Evolutionary conservation across 1,140 invertebrate genomes (phyloP).

Genomic region (Aplysia californica): DNA sequence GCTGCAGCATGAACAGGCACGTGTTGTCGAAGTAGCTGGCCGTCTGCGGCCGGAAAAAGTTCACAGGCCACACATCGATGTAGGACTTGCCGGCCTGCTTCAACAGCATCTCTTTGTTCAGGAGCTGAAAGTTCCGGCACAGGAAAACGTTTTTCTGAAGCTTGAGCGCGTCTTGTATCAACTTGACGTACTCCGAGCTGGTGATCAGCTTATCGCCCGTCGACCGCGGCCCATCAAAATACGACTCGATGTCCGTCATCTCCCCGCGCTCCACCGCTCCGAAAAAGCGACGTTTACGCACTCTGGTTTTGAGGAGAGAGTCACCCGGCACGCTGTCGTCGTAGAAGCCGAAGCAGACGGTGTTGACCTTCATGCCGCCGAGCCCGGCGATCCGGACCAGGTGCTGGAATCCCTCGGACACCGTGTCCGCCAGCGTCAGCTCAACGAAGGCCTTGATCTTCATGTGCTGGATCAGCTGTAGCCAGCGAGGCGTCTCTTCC

Average conservation of each 20-base stretch:
- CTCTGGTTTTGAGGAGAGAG: slow-evolving; percentile 39
- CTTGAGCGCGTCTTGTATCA: slow-evolving; percentile 85
- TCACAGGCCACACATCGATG: slow-evolving; percentile 95
- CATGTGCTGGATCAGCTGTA: slow-evolving; percentile 84
- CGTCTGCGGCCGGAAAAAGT: slow-evolving; percentile 65
- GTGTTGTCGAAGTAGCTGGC: slow-evolving; percentile 75
- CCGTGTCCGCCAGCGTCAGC: slow-evolving; percentile 85
- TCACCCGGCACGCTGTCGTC: slow-evolving; percentile 60
- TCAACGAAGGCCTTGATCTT: slow-evolving; percentile 98
- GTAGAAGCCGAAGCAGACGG: slow-evolving; percentile 87
- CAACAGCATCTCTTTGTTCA: slow-evolving; percentile 73
- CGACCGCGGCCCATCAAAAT: slow-evolving; percentile 55
- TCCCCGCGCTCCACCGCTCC: slow-evolving; percentile 28
- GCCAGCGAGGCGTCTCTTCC: slow-evolving; percentile 86
- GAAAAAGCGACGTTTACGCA: slow-evolving; percentile 40
- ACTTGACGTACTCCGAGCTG: slow-evolving; percentile 84
- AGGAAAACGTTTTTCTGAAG: slow-evolving; percentile 96
- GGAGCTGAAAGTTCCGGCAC: slow-evolving; percentile 88
- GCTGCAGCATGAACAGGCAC: slow-evolving; percentile 89
- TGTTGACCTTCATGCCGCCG: slow-evolving; percentile 99
- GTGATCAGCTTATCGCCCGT: slow-evolving; percentile 57
- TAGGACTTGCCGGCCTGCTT: slow-evolving; percentile 68
- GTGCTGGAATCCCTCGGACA: slow-evolving; percentile 92
- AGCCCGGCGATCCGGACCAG: slow-evolving; percentile 91
- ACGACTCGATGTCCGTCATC: slow-evolving; percentile 35